phyloP scores from a whole-genome alignment of 1,140 invertebrate genomes.

The Scaptomyza pallida region DNA sequence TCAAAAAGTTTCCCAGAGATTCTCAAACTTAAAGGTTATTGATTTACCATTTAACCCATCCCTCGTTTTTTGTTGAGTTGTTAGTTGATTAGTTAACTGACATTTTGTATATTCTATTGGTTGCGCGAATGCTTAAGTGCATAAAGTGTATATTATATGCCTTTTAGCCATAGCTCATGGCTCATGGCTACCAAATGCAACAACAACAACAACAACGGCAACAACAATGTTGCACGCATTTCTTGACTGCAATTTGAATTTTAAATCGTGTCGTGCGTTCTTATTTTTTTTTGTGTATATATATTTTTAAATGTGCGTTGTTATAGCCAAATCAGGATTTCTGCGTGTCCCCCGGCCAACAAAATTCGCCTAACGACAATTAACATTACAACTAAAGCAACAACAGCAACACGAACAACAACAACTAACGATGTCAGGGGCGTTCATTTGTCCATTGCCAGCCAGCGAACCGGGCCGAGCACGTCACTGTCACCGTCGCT shows the following conservation, averaged over 20 bases:
- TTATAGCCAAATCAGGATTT: constrained; percentile 81
- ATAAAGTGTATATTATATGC: constrained; percentile 30
- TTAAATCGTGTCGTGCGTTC: constrained; percentile 62
- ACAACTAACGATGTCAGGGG: constrained; percentile 79
- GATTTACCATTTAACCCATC: constrained; percentile 27
- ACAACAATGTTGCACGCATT: constrained; percentile 64
- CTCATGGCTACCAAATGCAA: constrained; percentile 27
- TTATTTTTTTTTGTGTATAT: too few species aligned
- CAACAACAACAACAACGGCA: constrained; percentile 21
- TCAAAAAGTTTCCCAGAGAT: too few species aligned
- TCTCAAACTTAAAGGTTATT: not conserved
- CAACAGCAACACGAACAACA: constrained; percentile 36
- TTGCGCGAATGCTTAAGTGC: constrained; percentile 6
- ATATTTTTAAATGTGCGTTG: constrained; percentile 72
- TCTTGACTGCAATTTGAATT: constrained; percentile 79
- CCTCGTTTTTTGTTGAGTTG: constrained; percentile 58
- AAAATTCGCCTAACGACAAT: constrained; percentile 65
- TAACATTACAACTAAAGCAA: constrained; percentile 69
- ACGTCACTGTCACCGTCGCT: constrained; percentile 76
- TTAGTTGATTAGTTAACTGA: constrained; percentile 73
- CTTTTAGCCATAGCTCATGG: constrained; percentile 76
- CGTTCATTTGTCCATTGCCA: constrained; percentile 81
- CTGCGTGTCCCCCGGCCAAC: constrained; percentile 60
- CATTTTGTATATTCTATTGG: constrained; percentile 64
- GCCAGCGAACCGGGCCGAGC: constrained; percentile 74